Base-by-base conservation (phyloP, 2,113 vertebrate genomes). In the Amphiprion ocellaris region DNA sequence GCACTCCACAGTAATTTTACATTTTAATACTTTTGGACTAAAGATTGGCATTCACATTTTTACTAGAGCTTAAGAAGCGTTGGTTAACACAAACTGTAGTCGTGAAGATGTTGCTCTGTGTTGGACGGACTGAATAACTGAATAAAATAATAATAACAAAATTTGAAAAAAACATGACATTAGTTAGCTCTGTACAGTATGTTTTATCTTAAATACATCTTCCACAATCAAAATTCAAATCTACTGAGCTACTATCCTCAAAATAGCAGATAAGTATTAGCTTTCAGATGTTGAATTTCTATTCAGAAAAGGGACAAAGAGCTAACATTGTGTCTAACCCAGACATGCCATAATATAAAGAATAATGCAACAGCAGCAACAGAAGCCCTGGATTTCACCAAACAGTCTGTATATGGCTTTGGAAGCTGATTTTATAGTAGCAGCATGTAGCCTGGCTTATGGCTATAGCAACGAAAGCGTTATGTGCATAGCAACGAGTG, bases 401-500 rank as follows among this genome's bases (percentile, higher is more conserved):
- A 89, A 89, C 79, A 37, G 37, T 80, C 86, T 10, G 80, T 86
- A 71, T 64, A 11, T 41, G 76, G 80, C 82, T 85, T 86, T 58
- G 44, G 15, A 10, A 58, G 83, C 77, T 76, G 74, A 61, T 62
- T 64, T 46, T 70, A 37, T 30, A 65, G 47, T 14, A 77, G 79
- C 74, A 85, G 79, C 81, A 66, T 37, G 66, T 79, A 73, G 66
- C 62, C 66, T 68, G 60, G 37, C 54, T 72, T 85, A 83, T 69
- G 58, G 64, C 77, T 83, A 12, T 61, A 73, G 84, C 77, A 78
- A 81, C 81, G 50, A 59, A 88, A 85, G 64, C 80, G 65, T 69
- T 58, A 81, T 80, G 56, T 87, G 82, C 87, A 89, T 79, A 90
- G 92, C 88, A 86, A 81, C 79, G 75, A 56, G 60, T 70, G 73